A percentile compares a stretch with the other conserved stretches of the same genome.
phyloP scores from a whole-genome alignment of 2,888 invertebrate species.

The Ormia ochracea region DNA sequence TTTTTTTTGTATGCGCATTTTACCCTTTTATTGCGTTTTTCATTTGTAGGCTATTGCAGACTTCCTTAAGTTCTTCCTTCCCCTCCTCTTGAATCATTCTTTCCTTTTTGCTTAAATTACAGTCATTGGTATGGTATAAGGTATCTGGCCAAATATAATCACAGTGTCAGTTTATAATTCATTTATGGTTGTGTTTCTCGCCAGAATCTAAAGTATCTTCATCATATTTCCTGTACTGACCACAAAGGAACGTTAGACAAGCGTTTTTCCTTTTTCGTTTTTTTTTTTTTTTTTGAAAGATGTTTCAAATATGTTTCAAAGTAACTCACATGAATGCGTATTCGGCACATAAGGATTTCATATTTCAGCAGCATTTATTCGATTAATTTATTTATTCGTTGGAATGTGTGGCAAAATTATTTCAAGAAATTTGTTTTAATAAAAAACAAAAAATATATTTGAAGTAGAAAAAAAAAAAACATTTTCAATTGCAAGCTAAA shows the following conservation, averaged over 20 bases:
- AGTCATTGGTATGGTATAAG: slow-evolving; percentile 16
- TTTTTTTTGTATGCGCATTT: too few species aligned
- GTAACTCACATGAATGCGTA: slow-evolving; percentile 30
- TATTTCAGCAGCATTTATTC: neutral
- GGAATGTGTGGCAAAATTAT: too few species aligned
- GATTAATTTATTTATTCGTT: neutral
- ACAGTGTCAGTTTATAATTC: slow-evolving; percentile 54
- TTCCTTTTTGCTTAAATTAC: slow-evolving; percentile 53
- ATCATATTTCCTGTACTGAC: slow-evolving; percentile 76
- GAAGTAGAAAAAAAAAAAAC: too few species aligned
- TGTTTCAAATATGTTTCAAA: slow-evolving; percentile 51
- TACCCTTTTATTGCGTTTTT: slow-evolving; percentile 56
- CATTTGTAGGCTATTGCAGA: slow-evolving; percentile 48
- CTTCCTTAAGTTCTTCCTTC: slow-evolving; percentile 16
- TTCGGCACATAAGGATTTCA: neutral
- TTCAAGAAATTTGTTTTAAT: too few species aligned
- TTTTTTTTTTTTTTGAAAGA: too few species aligned
- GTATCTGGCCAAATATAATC: slow-evolving; percentile 37
- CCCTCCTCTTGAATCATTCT: neutral
- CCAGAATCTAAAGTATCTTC: slow-evolving; percentile 68
- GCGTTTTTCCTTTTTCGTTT: neutral
- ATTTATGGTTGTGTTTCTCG: neutral
- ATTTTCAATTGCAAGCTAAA: too few species aligned
- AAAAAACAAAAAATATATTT: too few species aligned
- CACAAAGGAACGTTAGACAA: slow-evolving; percentile 65